Percentiles rank a stretch among this genome's conserved stretches.
Evolutionary conservation across 2,888 invertebrate genomes (phyloP).

Genomic region (Limnephilus lunatus): DNA sequence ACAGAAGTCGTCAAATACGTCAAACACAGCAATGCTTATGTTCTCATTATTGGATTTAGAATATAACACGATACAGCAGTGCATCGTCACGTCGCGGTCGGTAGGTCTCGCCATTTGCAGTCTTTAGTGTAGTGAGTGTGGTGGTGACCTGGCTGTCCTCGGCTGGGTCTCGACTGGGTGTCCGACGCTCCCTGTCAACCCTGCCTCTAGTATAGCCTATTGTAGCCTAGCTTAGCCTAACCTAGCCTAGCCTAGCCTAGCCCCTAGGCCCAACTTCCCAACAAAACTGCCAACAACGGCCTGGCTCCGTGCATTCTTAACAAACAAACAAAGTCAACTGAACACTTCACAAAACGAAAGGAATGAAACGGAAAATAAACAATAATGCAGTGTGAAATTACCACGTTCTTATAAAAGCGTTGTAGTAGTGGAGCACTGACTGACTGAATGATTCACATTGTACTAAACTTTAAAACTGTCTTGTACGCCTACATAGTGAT

Average conservation of each 20-base stretch:
- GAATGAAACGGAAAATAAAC: not conserved
- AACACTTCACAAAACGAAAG: not conserved
- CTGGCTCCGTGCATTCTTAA: not conserved
- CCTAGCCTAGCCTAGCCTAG: constrained; percentile 44
- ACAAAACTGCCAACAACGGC: not conserved
- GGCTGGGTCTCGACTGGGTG: constrained; percentile 62
- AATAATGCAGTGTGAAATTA: too few species aligned
- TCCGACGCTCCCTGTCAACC: constrained; percentile 62
- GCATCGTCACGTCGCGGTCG: constrained; percentile 51
- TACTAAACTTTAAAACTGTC: too few species aligned
- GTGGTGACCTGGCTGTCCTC: constrained; percentile 43
- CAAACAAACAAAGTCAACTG: not conserved
- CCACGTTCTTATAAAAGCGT: too few species aligned
- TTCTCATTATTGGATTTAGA: constrained; percentile 61
- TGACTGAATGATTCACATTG: too few species aligned
- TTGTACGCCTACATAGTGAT: too few species aligned
- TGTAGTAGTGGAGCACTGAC: too few species aligned
- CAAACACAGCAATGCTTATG: constrained; percentile 57
- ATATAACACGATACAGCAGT: constrained; percentile 56
- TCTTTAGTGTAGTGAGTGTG: constrained; percentile 55
- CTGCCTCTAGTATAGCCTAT: constrained; percentile 59
- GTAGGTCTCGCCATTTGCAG: constrained; percentile 62
- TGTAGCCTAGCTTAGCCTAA: constrained; percentile 49
- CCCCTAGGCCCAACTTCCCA: not conserved
- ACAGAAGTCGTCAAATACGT: constrained; percentile 42